Conservation (phyloP, 1,140 invertebrate genomes). For the Paraescarpia echinospica region DNA sequence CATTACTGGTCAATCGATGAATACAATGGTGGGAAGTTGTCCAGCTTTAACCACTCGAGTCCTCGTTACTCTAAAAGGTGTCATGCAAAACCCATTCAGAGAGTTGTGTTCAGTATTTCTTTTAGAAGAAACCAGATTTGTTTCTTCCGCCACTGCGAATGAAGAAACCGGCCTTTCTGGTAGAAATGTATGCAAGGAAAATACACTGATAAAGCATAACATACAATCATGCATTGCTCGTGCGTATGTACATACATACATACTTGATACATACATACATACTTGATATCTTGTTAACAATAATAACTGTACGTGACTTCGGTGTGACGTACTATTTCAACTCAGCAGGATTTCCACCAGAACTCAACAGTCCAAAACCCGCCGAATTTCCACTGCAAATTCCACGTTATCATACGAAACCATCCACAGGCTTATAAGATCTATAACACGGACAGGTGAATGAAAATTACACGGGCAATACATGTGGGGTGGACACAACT, state of each 20-base stretch:
- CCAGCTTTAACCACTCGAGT: not conserved
- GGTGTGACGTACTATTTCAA: not conserved
- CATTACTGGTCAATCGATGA: not conserved
- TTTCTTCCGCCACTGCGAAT: no score
- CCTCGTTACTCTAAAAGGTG: not conserved
- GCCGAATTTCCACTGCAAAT: not conserved
- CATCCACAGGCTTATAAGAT: not conserved
- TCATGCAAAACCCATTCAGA: not conserved
- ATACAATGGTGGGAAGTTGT: not conserved
- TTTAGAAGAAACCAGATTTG: no score
- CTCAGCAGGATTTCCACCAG: not conserved
- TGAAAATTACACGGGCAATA: not conserved
- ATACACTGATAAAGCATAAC: no score
- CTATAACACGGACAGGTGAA: not conserved
- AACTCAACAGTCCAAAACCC: not conserved
- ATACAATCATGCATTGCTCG: not conserved
- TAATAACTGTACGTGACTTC: not conserved
- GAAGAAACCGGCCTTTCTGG: no score
- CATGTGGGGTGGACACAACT: not conserved
- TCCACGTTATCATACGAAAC: not conserved
- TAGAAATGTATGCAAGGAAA: no score
- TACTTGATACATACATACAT: no score
- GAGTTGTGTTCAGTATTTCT: not conserved
- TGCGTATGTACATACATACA: no score
- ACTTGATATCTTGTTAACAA: no score